Evolutionary conservation across 2,113 vertebrate genomes (phyloP).

Genomic region (Xiphorhynchus elegans): DNA sequence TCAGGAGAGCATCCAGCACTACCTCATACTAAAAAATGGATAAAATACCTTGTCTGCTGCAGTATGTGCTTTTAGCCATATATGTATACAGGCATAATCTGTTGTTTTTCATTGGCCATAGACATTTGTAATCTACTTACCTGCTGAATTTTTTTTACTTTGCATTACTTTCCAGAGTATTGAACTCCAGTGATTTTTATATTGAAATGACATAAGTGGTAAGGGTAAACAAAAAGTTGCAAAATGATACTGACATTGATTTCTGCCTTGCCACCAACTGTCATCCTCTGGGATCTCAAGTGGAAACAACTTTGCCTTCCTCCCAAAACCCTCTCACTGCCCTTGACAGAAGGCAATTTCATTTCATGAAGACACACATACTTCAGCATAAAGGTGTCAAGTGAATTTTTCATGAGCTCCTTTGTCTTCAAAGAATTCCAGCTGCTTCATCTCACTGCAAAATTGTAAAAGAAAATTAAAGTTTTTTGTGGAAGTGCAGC

Average conservation of each 20-base stretch:
- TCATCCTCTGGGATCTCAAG: background rate
- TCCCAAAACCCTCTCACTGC: background rate
- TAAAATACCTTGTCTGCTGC: background rate
- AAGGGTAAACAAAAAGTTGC: background rate
- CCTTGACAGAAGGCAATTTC: conserved; percentile 4
- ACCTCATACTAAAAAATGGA: background rate
- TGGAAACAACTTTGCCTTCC: background rate
- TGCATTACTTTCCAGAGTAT: background rate
- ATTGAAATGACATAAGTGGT: background rate
- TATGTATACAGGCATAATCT: background rate
- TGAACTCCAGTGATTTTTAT: background rate
- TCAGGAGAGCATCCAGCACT: background rate
- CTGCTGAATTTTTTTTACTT: background rate
- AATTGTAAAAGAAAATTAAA: conserved; percentile 33
- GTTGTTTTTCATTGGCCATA: background rate
- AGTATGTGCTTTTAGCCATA: background rate
- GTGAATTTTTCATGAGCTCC: conserved; percentile 49
- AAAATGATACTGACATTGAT: background rate
- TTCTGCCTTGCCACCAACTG: background rate
- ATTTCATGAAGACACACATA: conserved; percentile 29
- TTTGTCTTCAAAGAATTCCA: conserved; percentile 26
- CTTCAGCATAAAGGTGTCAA: conserved; percentile 22
- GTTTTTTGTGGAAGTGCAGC: conserved; percentile 45
- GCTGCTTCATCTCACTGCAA: conserved; percentile 11
- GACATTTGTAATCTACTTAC: background rate